These are phyloP conservation scores for Eumeta japonica DNA, from an alignment of 1,140 invertebrate genomes.

Conservation along the genomic window DNA sequence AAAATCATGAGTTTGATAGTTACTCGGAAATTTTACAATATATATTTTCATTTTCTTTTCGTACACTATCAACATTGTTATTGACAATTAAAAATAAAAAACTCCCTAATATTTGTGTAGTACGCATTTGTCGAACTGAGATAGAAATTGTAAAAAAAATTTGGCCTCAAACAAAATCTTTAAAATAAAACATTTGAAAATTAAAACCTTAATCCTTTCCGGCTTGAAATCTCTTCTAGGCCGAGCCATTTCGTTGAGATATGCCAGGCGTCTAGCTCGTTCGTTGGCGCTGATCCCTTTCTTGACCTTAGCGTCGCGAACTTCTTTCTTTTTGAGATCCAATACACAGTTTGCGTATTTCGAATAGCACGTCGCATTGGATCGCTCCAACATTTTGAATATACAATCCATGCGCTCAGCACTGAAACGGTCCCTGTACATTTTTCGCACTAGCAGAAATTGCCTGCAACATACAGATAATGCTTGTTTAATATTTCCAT, in stretches of 20 bases:
- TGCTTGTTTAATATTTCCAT: too few species aligned
- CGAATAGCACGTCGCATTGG: constrained; percentile 35
- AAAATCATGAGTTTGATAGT: too few species aligned
- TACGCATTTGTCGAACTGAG: too few species aligned
- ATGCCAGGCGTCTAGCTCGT: constrained; percentile 51
- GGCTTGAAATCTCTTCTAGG: constrained; percentile 28
- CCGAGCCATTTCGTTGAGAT: constrained; percentile 32
- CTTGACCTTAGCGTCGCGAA: constrained; percentile 39
- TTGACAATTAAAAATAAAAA: not conserved
- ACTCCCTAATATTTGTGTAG: not conserved
- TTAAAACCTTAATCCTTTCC: constrained; percentile 22
- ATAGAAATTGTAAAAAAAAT: too few species aligned
- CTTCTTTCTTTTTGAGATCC: constrained; percentile 36
- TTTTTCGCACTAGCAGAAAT: constrained; percentile 27
- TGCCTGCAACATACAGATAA: too few species aligned
- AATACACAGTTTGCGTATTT: constrained; percentile 41
- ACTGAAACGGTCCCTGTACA: constrained; percentile 33
- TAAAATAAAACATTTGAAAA: not conserved
- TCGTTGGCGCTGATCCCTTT: constrained; percentile 38
- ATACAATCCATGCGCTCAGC: constrained; percentile 32
- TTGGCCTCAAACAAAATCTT: too few species aligned
- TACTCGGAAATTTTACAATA: not conserved
- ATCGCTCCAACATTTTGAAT: constrained; percentile 38
- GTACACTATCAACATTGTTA: not conserved
- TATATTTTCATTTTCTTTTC: not conserved